Evolutionary conservation across 2,113 vertebrate genomes (phyloP).

Genomic region (Aythya baeri): DNA sequence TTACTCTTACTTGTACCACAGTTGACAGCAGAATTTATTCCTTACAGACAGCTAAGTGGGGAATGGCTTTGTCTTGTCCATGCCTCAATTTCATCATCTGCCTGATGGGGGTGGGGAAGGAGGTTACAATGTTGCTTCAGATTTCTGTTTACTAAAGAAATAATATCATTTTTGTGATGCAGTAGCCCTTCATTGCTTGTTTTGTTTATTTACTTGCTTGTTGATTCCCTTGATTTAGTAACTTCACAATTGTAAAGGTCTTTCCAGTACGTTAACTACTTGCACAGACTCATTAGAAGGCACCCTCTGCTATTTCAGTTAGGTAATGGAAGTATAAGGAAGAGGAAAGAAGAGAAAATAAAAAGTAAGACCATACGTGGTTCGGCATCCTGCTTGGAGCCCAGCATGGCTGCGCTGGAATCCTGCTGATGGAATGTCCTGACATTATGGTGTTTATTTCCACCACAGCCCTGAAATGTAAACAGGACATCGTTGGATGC

Average conservation of each 20-base stretch:
- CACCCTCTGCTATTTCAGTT: neutral
- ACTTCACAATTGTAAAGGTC: neutral
- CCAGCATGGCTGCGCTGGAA: neutral
- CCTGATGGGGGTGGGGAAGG: neutral
- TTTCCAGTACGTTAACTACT: neutral
- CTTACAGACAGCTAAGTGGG: neutral
- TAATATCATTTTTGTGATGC: neutral
- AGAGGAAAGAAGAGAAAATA: conserved; percentile 11
- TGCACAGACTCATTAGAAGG: neutral
- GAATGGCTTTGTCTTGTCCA: neutral
- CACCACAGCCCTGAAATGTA: conserved; percentile 33
- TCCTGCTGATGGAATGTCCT: conserved; percentile 58
- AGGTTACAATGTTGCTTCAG: neutral
- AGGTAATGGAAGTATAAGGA: neutral
- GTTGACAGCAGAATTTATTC: neutral
- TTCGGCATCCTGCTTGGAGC: conserved; percentile 26
- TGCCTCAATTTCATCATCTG: neutral
- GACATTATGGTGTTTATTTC: conserved; percentile 60
- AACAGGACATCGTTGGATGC: conserved; percentile 33
- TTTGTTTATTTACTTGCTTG: neutral
- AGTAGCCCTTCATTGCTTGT: neutral
- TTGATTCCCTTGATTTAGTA: neutral
- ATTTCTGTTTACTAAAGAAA: neutral
- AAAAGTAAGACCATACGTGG: neutral
- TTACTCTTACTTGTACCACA: neutral